Base-by-base conservation (phyloP, 2,888 invertebrate genomes). In the Lasioglossum zephyrum region DNA sequence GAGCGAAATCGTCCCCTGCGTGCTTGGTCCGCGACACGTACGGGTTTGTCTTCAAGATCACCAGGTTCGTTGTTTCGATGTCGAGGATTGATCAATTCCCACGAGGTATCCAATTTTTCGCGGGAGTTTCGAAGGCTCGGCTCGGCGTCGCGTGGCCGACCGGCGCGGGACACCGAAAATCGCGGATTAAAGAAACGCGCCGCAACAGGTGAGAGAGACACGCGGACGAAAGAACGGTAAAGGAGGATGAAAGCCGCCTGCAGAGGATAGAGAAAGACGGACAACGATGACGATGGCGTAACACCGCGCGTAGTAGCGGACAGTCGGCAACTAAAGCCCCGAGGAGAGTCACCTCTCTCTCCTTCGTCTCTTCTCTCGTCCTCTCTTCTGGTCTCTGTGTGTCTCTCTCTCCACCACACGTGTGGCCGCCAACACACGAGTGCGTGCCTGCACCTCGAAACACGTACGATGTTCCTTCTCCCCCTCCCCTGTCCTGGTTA, bases 281-380 rank as follows among this genome's bases (percentile, higher is more conserved):
- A 87, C 82, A 79, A 92, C 88, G 91, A 86, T 82, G 87, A 88
- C 88, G 88, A 87, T 90, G 90, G 87, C 89, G 92, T 92, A 92
- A 91, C 89, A 93, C 91, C 90, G 92, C 89, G 90, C 93, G 91
- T 92, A 91, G 92, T 92, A 93, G 93, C 93, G 93, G 93, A 93
- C 93, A 93, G 91, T 92, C 93, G 89, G 91, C 91, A 89, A 93
- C 91, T 92, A 93, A 91, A 90, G 91, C 91, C 89, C 92, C 88
- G 90, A 91, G 90, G 92, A 91, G 91, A 91, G 92, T 92, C 92
- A 88, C 91, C 93, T 92, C 93, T 91, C 92, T 92, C 92, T 91
- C 88, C 90, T 89, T 88, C 91, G 87, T 89, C 90, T 90, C 91
- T 86, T 88, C 88, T 88, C 88, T 87, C 87, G 88, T 86, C 88